Base-by-base conservation (phyloP, 2,888 invertebrate genomes). In the Lysandra bellargus region DNA sequence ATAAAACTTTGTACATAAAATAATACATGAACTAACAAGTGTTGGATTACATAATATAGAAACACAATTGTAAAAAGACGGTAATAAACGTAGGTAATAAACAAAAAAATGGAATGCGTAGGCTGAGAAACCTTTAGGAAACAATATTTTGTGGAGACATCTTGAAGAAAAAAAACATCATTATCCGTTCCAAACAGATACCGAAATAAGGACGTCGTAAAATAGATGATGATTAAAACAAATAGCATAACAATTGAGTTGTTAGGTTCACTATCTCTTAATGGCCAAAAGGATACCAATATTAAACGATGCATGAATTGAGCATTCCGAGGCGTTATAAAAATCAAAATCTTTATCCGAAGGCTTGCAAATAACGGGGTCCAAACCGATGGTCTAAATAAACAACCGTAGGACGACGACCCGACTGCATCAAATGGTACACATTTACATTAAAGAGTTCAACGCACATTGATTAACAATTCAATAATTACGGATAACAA, bases 361-460 rank as follows among this genome's bases (percentile, higher is more conserved):
- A 92, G 92, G 91, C 90, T 89, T 88, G 89, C 88, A 89, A 76
- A 89, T 91, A 91, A 91, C 89, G 85, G 89, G 64, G 88, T 88
- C 89, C 85, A 88, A 90, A 89, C 89, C 89, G 91, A 90, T 91
- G 90, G 90, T 90, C 91, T 91, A 91, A 91, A 92, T 92, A 89
- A 89, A 90, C 76, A 76, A 53, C 76, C 44, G 74, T 40, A 88
- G 85, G 92, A 91, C 93, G 89, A 89, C 91, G 93, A 93, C 93
- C 93, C 89, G 89, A 84, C 86, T 89, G 89, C 87, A 87, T 92
- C 91, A 90, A 91, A 92, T 89, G 88, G 88, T 90, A 91, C 88
- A 90, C 88, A 88, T 88, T 90, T 88, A 89, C 83, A 82, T 84
- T 82, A 75, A 30, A 30, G 75, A 76, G 57, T 76, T 76, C 76